Conservation (phyloP, 2,113 vertebrate species). For the Columba livia region DNA sequence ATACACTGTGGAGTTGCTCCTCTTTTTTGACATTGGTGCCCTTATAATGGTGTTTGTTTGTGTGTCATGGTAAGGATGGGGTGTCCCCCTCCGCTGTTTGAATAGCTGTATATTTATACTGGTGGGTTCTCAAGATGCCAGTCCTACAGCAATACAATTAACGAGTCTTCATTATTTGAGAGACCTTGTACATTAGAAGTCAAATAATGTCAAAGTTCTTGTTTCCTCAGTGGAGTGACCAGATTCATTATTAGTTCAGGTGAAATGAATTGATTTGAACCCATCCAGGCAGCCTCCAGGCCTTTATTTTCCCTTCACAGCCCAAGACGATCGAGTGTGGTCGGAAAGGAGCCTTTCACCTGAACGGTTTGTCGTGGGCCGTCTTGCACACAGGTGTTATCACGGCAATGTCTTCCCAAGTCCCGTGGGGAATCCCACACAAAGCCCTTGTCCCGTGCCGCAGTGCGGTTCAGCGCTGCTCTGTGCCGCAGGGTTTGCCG, state of each 20-base stretch:
- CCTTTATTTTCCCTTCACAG: background rate
- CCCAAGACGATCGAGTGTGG: background rate
- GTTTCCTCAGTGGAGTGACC: background rate
- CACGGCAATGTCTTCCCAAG: background rate
- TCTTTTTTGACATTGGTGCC: background rate
- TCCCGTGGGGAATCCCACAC: background rate
- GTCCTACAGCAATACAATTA: background rate
- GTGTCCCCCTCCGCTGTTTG: background rate
- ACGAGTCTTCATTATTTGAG: background rate
- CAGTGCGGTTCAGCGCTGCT: background rate
- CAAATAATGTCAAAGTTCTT: background rate
- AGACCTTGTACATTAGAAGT: background rate
- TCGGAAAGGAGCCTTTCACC: background rate
- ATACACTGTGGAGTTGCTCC: conserved; percentile 20
- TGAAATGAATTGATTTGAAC: background rate
- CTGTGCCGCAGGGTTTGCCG: background rate
- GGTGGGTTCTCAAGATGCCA: background rate
- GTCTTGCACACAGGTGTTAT: background rate
- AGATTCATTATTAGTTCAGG: background rate
- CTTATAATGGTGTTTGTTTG: conserved; percentile 9
- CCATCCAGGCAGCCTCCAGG: background rate
- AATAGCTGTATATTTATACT: background rate
- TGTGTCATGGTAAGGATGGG: background rate
- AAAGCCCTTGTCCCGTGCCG: background rate
- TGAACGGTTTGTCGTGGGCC: background rate